Evolutionary conservation across 2,888 invertebrate genomes (phyloP).

Genomic region (Drosophila cognata): DNA sequence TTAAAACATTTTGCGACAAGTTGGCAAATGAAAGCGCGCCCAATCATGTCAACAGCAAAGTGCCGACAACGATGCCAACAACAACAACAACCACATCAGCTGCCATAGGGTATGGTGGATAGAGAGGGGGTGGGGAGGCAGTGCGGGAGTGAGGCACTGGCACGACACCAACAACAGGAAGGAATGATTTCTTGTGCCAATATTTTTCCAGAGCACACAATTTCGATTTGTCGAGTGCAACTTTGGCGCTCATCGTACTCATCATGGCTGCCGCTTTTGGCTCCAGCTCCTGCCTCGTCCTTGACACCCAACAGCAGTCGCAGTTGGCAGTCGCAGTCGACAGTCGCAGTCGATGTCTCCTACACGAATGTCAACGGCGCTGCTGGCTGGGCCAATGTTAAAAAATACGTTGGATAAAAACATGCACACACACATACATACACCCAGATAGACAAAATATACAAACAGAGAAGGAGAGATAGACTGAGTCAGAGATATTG

Average conservation of each 20-base stretch:
- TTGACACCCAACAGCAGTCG: conserved; percentile 70
- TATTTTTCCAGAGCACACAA: conserved; percentile 85
- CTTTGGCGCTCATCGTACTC: conserved; percentile 81
- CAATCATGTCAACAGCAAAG: conserved; percentile 79
- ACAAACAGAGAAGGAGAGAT: conserved; percentile 8
- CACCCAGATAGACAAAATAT: conserved; percentile 30
- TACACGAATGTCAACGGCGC: conserved; percentile 73
- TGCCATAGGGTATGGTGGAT: not conserved
- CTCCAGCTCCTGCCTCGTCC: conserved; percentile 66
- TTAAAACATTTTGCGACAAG: conserved; percentile 81
- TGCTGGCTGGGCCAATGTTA: conserved; percentile 55
- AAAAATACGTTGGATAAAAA: conserved; percentile 69
- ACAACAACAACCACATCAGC: conserved; percentile 29
- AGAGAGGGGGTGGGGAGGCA: not conserved
- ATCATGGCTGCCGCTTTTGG: conserved; percentile 74
- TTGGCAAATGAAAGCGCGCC: conserved; percentile 80
- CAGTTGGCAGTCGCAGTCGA: conserved; percentile 51
- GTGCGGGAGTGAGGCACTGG: conserved; percentile 22
- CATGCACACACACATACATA: conserved; percentile 33
- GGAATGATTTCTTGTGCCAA: conserved; percentile 85
- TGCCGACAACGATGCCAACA: conserved; percentile 55
- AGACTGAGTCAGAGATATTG: not conserved
- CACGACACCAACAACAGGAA: conserved; percentile 82
- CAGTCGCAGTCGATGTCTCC: conserved; percentile 57
- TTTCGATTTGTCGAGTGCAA: conserved; percentile 85